Conservation (phyloP, 2,797 vertebrate species). For the Manis pentadactyla region DNA sequence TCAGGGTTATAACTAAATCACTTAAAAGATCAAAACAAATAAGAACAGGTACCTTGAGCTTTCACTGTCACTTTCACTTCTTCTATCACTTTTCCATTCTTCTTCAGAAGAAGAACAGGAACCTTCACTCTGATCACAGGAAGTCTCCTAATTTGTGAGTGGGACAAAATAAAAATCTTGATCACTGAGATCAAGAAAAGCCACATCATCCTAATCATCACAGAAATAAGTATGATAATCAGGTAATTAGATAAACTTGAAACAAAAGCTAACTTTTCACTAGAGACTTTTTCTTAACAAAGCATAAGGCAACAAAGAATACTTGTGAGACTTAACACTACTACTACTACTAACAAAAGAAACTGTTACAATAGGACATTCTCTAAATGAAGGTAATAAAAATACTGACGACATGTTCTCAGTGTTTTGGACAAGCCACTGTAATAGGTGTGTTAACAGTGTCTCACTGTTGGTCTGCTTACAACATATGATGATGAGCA, state of each 20-base stretch:
- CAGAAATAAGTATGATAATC: not conserved
- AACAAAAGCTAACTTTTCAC: not conserved
- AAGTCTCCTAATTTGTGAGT: constrained; percentile 71
- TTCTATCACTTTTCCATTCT: constrained; percentile 95
- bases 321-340: not conserved
- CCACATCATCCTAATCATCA: not conserved
- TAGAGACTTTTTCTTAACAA: not conserved
- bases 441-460: fast-evolving
- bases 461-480: not conserved
- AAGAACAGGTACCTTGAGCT: constrained; percentile 91
- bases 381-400: not conserved
- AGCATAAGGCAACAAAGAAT: not conserved
- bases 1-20: not conserved
- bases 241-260: not conserved
- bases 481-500: not conserved
- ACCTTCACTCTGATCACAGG: constrained; percentile 86
- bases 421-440: not conserved
- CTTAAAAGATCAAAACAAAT: not conserved
- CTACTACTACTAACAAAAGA: not conserved
- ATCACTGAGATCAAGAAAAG: not conserved
- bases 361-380: not conserved
- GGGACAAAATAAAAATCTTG: not conserved
- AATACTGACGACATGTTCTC: not conserved
- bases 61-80: constrained; percentile 91
- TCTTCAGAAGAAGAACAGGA: constrained; percentile 91